Evolutionary conservation across 2,888 invertebrate genomes (phyloP).

Genomic region (Synergus gifuensis): DNA sequence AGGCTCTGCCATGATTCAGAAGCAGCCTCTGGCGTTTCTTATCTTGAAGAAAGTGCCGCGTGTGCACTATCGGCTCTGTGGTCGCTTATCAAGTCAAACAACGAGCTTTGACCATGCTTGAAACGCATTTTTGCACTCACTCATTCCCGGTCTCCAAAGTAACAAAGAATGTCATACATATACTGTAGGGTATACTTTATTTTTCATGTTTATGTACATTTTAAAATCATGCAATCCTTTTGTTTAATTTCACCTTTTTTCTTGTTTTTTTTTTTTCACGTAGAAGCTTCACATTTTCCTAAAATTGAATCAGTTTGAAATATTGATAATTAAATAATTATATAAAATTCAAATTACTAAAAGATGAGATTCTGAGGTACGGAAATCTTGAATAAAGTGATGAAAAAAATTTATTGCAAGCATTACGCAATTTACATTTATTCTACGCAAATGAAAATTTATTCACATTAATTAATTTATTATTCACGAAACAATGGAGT

Average conservation of each 20-base stretch:
- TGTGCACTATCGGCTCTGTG: slow-evolving; percentile 60
- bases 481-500: no score
- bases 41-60: slow-evolving; percentile 60
- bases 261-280: no score
- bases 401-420: no score
- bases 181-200: background rate
- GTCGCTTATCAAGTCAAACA: slow-evolving; percentile 61
- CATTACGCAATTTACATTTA: no score
- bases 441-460: no score
- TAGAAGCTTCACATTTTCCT: no score
- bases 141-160: slow-evolving; percentile 31
- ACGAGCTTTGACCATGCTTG: slow-evolving; percentile 53
- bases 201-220: background rate
- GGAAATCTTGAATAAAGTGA: no score
- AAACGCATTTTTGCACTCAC: slow-evolving; percentile 57
- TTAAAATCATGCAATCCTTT: background rate
- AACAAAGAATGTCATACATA: background rate
- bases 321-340: no score
- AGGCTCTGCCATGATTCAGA: slow-evolving; percentile 46
- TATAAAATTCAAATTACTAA: no score
- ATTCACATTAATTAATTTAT: no score
- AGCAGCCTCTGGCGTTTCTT: slow-evolving; percentile 55
- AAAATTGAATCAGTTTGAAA: no score
- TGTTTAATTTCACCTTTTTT: background rate
- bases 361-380: no score